These are phyloP conservation scores for Perizoma affinitatum DNA, from an alignment of 2,888 invertebrate genomes.

Conservation along the genomic window DNA sequence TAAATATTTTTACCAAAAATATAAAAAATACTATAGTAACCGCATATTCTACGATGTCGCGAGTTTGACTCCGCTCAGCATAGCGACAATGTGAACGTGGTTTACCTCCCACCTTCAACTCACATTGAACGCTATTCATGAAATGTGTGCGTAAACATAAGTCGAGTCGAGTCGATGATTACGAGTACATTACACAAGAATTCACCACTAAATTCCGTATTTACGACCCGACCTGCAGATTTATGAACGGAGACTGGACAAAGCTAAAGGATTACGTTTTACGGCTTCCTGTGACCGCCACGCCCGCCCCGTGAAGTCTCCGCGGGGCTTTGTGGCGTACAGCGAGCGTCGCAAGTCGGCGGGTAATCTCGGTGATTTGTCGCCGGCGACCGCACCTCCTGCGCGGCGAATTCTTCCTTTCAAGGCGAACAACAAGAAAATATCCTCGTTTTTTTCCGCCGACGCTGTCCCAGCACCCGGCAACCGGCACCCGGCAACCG, in stretches of 20 bases:
- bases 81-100: too few relatives aligned
- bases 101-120: neutral
- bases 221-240: conserved; percentile 31
- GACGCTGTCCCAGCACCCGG: too few relatives aligned
- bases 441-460: conserved; percentile 28
- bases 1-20: too few relatives aligned
- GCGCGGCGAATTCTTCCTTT: conserved; percentile 22
- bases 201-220: conserved; percentile 24
- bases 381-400: conserved; percentile 10
- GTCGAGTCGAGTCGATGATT: conserved; percentile 10
- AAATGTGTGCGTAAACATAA: conserved; percentile 3
- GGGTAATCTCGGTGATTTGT: conserved; percentile 24
- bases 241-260: conserved; percentile 32
- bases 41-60: too few relatives aligned
- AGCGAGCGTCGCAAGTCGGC: conserved; percentile 23
- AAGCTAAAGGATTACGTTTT: conserved; percentile 32
- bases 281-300: conserved; percentile 25
- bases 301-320: conserved; percentile 16
- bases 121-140: conserved; percentile 9
- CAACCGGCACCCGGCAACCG: neutral
- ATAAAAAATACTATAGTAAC: too few relatives aligned
- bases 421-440: conserved; percentile 21
- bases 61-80: too few relatives aligned
- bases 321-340: conserved; percentile 21
- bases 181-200: conserved; percentile 12